A percentile compares a stretch with the other conserved stretches of the same genome.
Conservation (phyloP, 2,888 invertebrate genomes). For the Phlogophora meticulosa region DNA sequence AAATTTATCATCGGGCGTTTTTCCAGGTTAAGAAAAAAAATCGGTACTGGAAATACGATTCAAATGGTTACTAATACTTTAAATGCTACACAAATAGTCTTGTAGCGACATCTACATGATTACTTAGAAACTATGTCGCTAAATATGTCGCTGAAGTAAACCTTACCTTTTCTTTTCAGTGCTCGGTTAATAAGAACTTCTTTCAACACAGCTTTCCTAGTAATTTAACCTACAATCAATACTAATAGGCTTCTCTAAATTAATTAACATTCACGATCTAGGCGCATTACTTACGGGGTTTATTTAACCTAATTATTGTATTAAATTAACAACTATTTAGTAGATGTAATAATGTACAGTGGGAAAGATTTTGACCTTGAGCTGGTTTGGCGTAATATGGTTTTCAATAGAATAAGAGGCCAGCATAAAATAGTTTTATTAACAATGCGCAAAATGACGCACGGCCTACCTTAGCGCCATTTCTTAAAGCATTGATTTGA, state of each 20-base stretch:
- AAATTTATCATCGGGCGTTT: neutral
- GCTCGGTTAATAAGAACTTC: neutral
- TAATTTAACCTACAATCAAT: too few relatives aligned
- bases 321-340: neutral
- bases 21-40: too few relatives aligned
- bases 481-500: too few relatives aligned
- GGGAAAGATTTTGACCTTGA: too few relatives aligned
- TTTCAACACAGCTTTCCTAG: too few relatives aligned
- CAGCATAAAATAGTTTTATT: too few relatives aligned
- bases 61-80: neutral
- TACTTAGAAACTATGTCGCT: constrained; percentile 3
- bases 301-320: neutral
- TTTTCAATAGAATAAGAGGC: too few relatives aligned
- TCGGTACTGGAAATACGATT: neutral
- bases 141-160: neutral
- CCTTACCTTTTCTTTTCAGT: neutral
- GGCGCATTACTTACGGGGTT: neutral
- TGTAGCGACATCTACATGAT: constrained; percentile 36
- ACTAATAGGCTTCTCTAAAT: neutral
- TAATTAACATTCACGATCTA: neutral
- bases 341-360: too few relatives aligned
- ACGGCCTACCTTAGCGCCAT: too few relatives aligned
- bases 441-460: too few relatives aligned
- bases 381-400: too few relatives aligned
- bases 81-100: neutral